These are phyloP conservation scores for Eunapius fragilis DNA, from an alignment of 37 sponge, comb jelly and placozoan species.

Conservation along the genomic window DNA sequence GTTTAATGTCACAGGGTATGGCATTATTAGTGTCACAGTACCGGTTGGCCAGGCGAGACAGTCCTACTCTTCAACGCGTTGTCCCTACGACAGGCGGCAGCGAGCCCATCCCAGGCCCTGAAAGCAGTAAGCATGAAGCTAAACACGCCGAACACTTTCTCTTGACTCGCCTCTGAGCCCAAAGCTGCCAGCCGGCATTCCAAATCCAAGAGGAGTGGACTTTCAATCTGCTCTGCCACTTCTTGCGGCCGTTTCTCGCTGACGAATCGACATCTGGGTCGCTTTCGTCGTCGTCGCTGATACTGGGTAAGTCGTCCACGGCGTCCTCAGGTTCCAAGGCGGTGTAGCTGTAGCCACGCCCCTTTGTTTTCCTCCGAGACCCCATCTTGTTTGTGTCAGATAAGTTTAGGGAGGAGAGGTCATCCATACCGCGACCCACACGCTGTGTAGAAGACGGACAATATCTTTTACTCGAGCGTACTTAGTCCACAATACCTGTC, in stretches of 20 bases:
- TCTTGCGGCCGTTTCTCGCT: conserved; percentile 16
- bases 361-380: neutral
- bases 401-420: conserved; percentile 49
- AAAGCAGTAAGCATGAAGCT: neutral
- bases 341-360: conserved; percentile 25
- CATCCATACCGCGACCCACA: conserved; percentile 8
- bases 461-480: neutral
- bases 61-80: conserved; percentile 26
- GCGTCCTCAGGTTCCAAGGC: neutral
- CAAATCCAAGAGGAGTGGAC: conserved; percentile 43
- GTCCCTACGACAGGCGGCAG: conserved; percentile 21
- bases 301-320: conserved; percentile 38
- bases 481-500: neutral
- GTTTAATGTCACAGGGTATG: neutral
- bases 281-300: conserved; percentile 13
- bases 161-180: conserved; percentile 33
- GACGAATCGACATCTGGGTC: neutral
- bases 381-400: neutral
- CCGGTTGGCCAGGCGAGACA: conserved; percentile 20
- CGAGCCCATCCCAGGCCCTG: neutral
- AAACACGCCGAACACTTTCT: neutral
- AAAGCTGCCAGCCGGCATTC: conserved; percentile 43
- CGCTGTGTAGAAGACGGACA: neutral
- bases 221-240: conserved; percentile 42
- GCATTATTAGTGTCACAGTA: neutral